Percentiles rank a stretch among this genome's conserved stretches.
Conservation (phyloP, 2,888 invertebrate genomes). For the Omphaloscelis lunosa region DNA sequence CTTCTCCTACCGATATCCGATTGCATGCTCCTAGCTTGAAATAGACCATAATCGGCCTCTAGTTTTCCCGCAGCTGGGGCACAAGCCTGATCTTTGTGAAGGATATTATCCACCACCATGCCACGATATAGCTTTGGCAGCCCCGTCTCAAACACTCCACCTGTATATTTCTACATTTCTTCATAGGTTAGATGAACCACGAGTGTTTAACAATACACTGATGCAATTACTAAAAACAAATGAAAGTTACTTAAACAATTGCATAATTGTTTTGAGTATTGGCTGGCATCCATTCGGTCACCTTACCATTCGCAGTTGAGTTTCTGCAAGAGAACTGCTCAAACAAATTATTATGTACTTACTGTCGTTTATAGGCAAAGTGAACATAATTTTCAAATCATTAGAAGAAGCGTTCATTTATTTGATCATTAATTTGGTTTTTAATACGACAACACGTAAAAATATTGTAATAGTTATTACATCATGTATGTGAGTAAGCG, state of each 20-base stretch:
- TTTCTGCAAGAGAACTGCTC: background rate
- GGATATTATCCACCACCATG: background rate
- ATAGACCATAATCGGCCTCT: background rate
- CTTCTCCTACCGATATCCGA: background rate
- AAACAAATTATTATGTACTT: background rate
- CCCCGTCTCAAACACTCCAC: background rate
- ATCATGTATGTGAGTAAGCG: background rate
- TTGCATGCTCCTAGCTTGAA: background rate
- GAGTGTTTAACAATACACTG: conserved; percentile 4
- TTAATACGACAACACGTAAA: conserved; percentile 1
- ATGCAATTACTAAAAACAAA: conserved; percentile 28
- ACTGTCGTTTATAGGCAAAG: background rate
- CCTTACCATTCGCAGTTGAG: background rate
- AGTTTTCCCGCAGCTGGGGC: too few species aligned
- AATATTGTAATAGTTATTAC: background rate
- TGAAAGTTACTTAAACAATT: conserved; percentile 38
- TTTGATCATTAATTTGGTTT: conserved; percentile 1
- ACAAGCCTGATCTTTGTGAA: background rate
- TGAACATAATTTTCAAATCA: background rate
- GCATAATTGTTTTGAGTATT: conserved; percentile 42
- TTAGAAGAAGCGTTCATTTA: conserved; percentile 2
- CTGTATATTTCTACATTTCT: background rate
- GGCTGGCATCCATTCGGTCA: background rate
- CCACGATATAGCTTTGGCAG: background rate
- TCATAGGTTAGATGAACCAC: background rate